Evolutionary conservation across 2,888 invertebrate species (phyloP).

Genomic region (Laspeyria flexula): DNA sequence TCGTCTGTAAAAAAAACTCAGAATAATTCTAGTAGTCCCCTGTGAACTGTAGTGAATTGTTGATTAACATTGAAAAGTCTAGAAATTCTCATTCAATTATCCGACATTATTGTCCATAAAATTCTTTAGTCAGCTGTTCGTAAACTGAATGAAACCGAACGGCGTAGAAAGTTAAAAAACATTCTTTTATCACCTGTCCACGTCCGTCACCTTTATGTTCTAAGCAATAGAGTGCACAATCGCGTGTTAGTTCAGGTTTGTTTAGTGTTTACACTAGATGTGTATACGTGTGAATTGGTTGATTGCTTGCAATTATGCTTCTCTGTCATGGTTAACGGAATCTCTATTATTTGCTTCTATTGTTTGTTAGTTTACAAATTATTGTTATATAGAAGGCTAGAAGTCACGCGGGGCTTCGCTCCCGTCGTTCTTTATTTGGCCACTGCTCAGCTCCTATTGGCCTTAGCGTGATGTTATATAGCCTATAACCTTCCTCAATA

Average conservation of each 20-base stretch:
- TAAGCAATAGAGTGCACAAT: not conserved
- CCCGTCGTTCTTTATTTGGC: no score
- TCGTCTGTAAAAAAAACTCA: no score
- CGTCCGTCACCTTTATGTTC: slow-evolving; percentile 1
- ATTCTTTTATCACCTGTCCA: slow-evolving; percentile 31
- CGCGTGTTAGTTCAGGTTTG: not conserved
- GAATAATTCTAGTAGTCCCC: no score
- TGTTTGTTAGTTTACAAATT: not conserved
- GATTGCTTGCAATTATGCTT: slow-evolving; percentile 41
- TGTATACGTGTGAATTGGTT: slow-evolving; percentile 45
- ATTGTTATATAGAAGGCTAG: no score
- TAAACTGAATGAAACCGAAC: slow-evolving; percentile 47
- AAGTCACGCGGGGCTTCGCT: no score
- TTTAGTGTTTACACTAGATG: slow-evolving; percentile 28
- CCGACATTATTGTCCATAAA: not conserved
- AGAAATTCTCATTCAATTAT: not conserved
- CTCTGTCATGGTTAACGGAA: slow-evolving; percentile 29
- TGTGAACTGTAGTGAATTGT: no score
- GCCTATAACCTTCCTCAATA: no score
- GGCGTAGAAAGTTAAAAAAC: slow-evolving; percentile 48
- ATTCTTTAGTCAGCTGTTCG: slow-evolving; percentile 44
- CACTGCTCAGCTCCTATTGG: no score
- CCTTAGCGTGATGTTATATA: no score
- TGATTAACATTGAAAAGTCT: no score
- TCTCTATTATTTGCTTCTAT: slow-evolving; percentile 14